Base-by-base conservation (phyloP, 2,113 vertebrate species). In the Psittacara wagleri region DNA sequence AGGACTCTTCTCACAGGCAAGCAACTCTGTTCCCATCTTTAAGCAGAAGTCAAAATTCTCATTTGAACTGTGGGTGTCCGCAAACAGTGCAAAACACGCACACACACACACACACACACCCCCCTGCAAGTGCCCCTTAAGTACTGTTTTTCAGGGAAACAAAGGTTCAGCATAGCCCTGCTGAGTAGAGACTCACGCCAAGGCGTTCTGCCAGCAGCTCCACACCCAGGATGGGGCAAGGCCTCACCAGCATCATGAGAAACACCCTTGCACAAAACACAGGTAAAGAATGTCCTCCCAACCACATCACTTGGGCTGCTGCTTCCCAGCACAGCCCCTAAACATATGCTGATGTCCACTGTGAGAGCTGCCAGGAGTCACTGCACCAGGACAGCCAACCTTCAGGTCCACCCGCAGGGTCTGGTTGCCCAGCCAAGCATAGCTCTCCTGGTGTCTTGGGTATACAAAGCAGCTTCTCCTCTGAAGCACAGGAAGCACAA, bases 171-270 rank as follows among this genome's bases (percentile, higher is more conserved):
- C 9, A 0, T 6, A 49, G 59, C 10, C n/a, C 57, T 67, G 39
- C 10, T 1, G 2, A 85, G 57, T 0, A 0, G 6, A 49, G 16
- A 12, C 51, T 77, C 7, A 2, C 25, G 46, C 44, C 39, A 82
- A 76, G 24, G 41, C 1, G 1, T 51, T 81, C 55, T 31, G n/a
- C 28, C 57, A 66, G 29, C 22, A 46, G 37, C 29, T 59, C n/a
- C 5, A 2, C 27, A 13, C 10, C 57, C 44, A 67, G 19, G 31
- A 76, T 20, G 24, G 46, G 20, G 31, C 27, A 88, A 85, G 29
- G 27, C 66, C 55, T 31, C 33, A 33, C 29, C 2, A 1, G 33
- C 33, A 52, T 18, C 17, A 14, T 7, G 10, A 82, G 35, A 62
- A 77, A 86, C 51, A 73, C 1, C 20, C 14, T 33, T 62, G 76